These are phyloP conservation scores for Argyra leucocephala DNA, from an alignment of 2,888 invertebrate species.

Conservation along the genomic window DNA sequence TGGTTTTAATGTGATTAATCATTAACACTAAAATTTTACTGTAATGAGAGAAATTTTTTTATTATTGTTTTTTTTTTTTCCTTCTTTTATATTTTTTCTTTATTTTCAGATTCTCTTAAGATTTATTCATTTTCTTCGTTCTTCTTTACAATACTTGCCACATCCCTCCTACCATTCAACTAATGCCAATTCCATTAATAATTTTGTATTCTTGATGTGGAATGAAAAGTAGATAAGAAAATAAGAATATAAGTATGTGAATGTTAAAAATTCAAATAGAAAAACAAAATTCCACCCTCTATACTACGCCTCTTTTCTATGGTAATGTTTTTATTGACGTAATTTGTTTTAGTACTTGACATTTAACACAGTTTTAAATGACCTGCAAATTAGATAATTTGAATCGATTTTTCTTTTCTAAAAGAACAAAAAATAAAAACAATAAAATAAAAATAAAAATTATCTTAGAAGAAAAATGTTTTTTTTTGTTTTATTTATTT, in stretches of 20 bases:
- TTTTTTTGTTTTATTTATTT: no score
- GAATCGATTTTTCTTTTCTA: neutral
- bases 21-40: neutral
- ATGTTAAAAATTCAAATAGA: neutral
- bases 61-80: no score
- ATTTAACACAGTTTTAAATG: conserved; percentile 6
- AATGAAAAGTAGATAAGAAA: neutral
- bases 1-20: neutral
- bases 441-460: no score
- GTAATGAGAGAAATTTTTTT: neutral
- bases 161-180: neutral
- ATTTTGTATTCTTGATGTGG: neutral
- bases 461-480: no score
- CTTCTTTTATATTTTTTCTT: no score
- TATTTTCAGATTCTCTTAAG: no score
- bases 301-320: no score
- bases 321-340: neutral
- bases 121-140: no score
- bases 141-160: no score
- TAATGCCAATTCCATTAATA: neutral
- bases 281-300: neutral
- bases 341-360: conserved; percentile 6
- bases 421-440: neutral
- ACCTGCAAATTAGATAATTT: conserved; percentile 6
- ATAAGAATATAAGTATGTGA: neutral